A percentile compares a stretch with the other conserved stretches of the same genome.
phyloP scores from a whole-genome alignment of 2,888 invertebrate genomes.

The Dasysyrphus albostriatus region DNA sequence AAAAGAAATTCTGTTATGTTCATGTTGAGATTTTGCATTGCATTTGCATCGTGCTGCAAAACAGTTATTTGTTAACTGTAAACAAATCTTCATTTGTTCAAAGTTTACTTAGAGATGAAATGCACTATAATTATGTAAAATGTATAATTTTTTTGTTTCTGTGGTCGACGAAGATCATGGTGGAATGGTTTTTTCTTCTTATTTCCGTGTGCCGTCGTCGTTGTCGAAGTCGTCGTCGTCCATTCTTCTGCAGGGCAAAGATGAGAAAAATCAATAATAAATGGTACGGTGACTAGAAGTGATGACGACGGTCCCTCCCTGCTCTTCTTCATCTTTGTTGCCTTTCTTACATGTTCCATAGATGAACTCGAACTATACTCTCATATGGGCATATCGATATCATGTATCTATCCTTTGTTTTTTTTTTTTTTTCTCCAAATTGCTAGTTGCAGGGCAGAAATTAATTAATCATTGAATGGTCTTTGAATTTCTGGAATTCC shows the following conservation, averaged over 20 bases:
- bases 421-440: neutral
- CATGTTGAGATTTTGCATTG: slow-evolving; percentile 42
- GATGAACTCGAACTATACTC: slow-evolving; percentile 8
- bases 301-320: neutral
- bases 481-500: slow-evolving; percentile 18
- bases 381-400: slow-evolving; percentile 10
- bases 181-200: slow-evolving; percentile 12
- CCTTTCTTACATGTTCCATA: slow-evolving; percentile 2
- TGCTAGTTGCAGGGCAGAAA: neutral
- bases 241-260: slow-evolving; percentile 55
- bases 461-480: slow-evolving; percentile 10
- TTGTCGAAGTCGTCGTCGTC: slow-evolving; percentile 38
- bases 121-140: slow-evolving; percentile 56
- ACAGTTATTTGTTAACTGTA: slow-evolving; percentile 69
- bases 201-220: neutral
- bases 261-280: slow-evolving; percentile 75
- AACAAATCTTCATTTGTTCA: slow-evolving; percentile 48
- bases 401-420: neutral
- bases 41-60: slow-evolving; percentile 41
- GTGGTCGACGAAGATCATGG: neutral
- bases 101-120: slow-evolving; percentile 38
- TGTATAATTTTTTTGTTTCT: slow-evolving; percentile 30
- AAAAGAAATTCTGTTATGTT: slow-evolving; percentile 52
- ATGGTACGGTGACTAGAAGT: slow-evolving; percentile 26
- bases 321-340: slow-evolving; percentile 12